These are phyloP conservation scores for Pheosia gnoma DNA, from an alignment of 2,888 invertebrate species.

Conservation along the genomic window DNA sequence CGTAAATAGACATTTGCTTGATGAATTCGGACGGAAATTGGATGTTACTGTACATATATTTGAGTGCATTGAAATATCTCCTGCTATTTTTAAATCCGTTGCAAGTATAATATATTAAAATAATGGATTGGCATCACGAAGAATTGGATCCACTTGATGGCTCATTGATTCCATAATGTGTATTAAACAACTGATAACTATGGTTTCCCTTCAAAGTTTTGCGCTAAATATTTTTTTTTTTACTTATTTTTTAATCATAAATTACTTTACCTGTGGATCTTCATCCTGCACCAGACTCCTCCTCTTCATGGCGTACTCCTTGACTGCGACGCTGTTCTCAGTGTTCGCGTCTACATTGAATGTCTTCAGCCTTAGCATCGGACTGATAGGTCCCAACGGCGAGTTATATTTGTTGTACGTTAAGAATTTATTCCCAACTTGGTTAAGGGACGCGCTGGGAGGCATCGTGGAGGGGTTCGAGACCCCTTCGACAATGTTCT, in stretches of 20 bases:
- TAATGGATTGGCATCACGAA: neutral
- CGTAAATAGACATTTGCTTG: conserved; percentile 11
- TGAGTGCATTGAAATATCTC: neutral
- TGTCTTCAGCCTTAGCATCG: conserved; percentile 73
- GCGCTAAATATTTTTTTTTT: no score
- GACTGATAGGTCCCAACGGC: conserved; percentile 66
- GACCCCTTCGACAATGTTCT: conserved; percentile 72
- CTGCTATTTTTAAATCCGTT: conserved; percentile 7
- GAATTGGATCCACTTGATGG: no score
- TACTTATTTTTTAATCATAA: no score
- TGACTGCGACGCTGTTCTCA: conserved; percentile 65
- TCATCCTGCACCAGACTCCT: conserved; percentile 71
- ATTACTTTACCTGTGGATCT: conserved; percentile 65
- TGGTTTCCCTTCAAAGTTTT: no score
- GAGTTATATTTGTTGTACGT: conserved; percentile 77
- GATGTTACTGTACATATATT: conserved; percentile 11
- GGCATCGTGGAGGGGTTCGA: conserved; percentile 62
- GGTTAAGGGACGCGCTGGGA: conserved; percentile 47
- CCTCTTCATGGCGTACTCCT: conserved; percentile 72
- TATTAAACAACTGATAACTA: no score
- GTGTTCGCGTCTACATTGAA: conserved; percentile 75
- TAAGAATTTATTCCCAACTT: conserved; percentile 63
- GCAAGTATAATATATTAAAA: neutral
- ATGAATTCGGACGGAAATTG: conserved; percentile 20
- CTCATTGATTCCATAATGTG: no score